These are phyloP conservation scores for Ophraella communa DNA, from an alignment of 2,888 invertebrate species.

Conservation along the genomic window DNA sequence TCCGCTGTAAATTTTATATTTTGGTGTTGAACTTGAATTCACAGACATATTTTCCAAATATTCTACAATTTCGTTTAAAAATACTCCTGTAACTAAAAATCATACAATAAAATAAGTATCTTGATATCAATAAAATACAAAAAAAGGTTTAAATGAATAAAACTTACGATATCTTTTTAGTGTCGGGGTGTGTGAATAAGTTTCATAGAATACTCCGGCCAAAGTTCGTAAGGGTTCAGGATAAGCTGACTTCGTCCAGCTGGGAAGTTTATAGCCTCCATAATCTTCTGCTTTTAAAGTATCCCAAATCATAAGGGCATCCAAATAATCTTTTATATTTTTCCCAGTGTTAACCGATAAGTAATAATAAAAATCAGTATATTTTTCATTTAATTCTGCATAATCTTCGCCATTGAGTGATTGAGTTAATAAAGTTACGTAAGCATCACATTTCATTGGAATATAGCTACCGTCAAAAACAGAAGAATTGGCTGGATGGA, in stretches of 20 bases:
- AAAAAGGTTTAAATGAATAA: too few relatives aligned
- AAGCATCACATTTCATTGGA: slow-evolving; percentile 2
- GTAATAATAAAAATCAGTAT: slow-evolving; percentile 61
- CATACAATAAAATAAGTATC: background rate
- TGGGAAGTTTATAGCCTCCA: slow-evolving; percentile 16
- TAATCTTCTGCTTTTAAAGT: slow-evolving; percentile 23
- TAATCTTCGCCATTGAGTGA: background rate
- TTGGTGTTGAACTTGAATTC: background rate
- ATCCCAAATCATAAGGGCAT: slow-evolving; percentile 6
- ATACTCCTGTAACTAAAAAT: slow-evolving; percentile 57
- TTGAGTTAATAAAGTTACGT: background rate
- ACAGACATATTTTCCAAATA: slow-evolving; percentile 13
- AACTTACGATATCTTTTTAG: slow-evolving; percentile 24
- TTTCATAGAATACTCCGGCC: slow-evolving; percentile 3
- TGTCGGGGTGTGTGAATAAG: slow-evolving; percentile 7
- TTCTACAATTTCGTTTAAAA: slow-evolving; percentile 6
- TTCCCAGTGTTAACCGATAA: slow-evolving; percentile 12
- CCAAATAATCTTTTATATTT: background rate
- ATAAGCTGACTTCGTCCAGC: slow-evolving; percentile 26
- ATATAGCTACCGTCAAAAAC: background rate
- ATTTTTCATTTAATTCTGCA: slow-evolving; percentile 61
- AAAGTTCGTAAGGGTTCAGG: slow-evolving; percentile 28
- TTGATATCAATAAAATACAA: background rate
- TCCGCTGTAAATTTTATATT: slow-evolving; percentile 13
- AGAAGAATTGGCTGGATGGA: slow-evolving; percentile 62